These are phyloP conservation scores for Austrofundulus limnaeus DNA, from an alignment of 2,113 vertebrate species.

Conservation along the genomic window DNA sequence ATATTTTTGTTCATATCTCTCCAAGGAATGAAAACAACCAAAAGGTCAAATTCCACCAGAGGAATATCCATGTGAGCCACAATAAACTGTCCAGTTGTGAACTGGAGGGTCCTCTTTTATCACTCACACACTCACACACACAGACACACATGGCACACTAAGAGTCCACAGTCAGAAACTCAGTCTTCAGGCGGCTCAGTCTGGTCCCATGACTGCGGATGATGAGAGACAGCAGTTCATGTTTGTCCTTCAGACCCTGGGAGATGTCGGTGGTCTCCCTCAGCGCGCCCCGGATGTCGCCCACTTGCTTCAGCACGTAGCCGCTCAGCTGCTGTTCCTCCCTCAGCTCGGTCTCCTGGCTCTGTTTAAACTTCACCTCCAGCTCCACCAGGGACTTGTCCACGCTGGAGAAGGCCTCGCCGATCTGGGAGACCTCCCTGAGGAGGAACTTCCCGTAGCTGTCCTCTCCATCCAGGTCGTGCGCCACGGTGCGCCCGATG, in stretches of 20 bases:
- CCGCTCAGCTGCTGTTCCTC: conserved; percentile 86
- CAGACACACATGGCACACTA: conserved; percentile 26
- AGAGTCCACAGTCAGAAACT: conserved; percentile 79
- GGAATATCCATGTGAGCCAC: conserved; percentile 31
- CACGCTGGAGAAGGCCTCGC: conserved; percentile 89
- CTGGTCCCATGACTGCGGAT: conserved; percentile 91
- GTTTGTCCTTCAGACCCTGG: conserved; percentile 87
- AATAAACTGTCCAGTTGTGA: conserved; percentile 48
- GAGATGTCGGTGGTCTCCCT: conserved; percentile 87
- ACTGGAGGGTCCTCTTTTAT: conserved; percentile 29
- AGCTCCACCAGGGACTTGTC: conserved; percentile 91
- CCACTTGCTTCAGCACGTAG: conserved; percentile 85
- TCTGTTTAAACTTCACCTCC: conserved; percentile 92
- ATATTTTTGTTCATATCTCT: conserved; percentile 45
- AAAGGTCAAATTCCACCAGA: conserved; percentile 33
- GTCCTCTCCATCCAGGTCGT: conserved; percentile 94
- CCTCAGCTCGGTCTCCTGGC: conserved; percentile 84
- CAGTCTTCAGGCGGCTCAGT: conserved; percentile 88
- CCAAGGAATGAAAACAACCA: conserved; percentile 25
- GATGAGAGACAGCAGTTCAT: conserved; percentile 90
- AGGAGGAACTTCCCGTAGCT: conserved; percentile 90
- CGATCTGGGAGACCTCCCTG: conserved; percentile 87
- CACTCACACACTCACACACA: conserved; percentile 12
- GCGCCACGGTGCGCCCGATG: conserved; percentile 86
- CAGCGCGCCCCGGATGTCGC: conserved; percentile 82